Evolutionary conservation across 2,888 invertebrate genomes (phyloP).

Genomic region (Brachyptera putata): DNA sequence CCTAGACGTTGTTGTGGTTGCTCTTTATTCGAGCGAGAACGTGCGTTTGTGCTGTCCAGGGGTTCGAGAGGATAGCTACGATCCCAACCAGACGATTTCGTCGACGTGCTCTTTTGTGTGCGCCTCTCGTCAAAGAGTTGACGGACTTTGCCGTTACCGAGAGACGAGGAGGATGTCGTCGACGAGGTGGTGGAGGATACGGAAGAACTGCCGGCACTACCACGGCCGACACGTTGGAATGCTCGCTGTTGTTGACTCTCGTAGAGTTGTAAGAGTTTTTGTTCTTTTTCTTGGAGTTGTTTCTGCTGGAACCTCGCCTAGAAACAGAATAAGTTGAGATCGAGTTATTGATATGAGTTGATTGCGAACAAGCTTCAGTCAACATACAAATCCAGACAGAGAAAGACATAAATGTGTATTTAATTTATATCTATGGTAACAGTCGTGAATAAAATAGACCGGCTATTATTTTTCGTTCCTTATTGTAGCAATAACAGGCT

Average conservation of each 20-base stretch:
- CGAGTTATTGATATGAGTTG: not conserved
- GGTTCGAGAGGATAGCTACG: slow-evolving; percentile 79
- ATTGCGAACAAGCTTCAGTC: too few relatives aligned
- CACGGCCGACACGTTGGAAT: slow-evolving; percentile 54
- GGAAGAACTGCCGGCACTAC: slow-evolving; percentile 44
- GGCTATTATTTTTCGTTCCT: too few relatives aligned
- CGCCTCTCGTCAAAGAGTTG: slow-evolving; percentile 84
- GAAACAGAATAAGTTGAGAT: slow-evolving; percentile 35
- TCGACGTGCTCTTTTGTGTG: slow-evolving; percentile 41
- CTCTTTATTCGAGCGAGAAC: slow-evolving; percentile 37
- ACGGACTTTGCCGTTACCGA: slow-evolving; percentile 56
- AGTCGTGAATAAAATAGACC: too few relatives aligned
- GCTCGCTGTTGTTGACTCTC: slow-evolving; percentile 64
- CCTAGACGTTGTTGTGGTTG: slow-evolving; percentile 9
- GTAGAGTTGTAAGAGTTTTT: slow-evolving; percentile 67
- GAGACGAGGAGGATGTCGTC: slow-evolving; percentile 35
- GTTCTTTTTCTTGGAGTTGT: slow-evolving; percentile 74
- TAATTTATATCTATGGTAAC: too few relatives aligned
- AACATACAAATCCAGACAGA: too few relatives aligned
- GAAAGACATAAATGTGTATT: too few relatives aligned
- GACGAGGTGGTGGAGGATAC: slow-evolving; percentile 35
- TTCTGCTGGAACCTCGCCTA: slow-evolving; percentile 81
- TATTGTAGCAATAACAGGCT: too few relatives aligned
- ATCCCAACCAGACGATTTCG: slow-evolving; percentile 47
- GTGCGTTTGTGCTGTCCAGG: slow-evolving; percentile 50